Conservation (phyloP, 2,797 vertebrate species). For the Allobates femoralis region DNA sequence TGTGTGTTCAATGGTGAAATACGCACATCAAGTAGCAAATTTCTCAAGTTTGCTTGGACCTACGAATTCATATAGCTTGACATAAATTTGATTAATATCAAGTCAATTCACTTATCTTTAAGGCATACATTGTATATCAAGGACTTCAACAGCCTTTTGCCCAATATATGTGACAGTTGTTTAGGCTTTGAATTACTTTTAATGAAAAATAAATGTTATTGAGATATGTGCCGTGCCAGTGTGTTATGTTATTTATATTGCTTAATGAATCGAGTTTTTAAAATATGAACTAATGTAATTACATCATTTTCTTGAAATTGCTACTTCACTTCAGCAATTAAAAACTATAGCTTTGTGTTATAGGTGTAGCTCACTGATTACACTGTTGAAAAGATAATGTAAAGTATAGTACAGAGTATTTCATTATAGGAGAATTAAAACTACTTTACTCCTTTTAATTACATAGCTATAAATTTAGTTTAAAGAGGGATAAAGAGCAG, state of each 20-base stretch:
- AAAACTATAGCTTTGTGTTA: not conserved
- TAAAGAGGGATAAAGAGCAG: constrained; percentile 18
- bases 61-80: too few species aligned
- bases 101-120: too few species aligned
- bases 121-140: too few species aligned
- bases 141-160: too few species aligned
- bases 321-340: not conserved
- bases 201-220: too few species aligned
- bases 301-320: not conserved
- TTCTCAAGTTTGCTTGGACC: too few species aligned
- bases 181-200: too few species aligned
- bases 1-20: too few species aligned
- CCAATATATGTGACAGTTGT: too few species aligned
- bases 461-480: constrained; percentile 12
- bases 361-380: not conserved
- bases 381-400: not conserved
- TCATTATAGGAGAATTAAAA: constrained; percentile 1
- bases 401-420: not conserved
- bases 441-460: constrained; percentile 31
- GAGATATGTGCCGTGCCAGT: not conserved
- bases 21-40: too few species aligned
- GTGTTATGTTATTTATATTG: not conserved
- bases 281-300: not conserved
- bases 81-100: too few species aligned
- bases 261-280: not conserved